phyloP scores from a whole-genome alignment of 2,113 vertebrate species.

The Abramis brama region DNA sequence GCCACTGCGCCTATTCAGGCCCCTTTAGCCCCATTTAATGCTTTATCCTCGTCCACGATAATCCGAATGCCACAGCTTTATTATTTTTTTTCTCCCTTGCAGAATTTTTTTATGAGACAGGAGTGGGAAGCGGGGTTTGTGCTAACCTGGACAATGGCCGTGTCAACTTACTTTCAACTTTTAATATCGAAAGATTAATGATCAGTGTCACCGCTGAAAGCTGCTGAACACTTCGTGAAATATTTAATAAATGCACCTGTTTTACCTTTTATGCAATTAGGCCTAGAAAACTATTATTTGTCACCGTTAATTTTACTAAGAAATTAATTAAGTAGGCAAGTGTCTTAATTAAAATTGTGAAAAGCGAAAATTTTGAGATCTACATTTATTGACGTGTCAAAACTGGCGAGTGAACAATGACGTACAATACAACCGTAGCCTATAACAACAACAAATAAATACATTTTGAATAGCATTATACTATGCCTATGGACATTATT shows the following conservation, averaged over 20 bases:
- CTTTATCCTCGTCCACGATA: constrained; percentile 76
- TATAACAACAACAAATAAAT: not conserved
- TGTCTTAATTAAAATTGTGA: not conserved
- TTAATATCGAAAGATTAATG: constrained; percentile 30
- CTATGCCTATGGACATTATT: not conserved
- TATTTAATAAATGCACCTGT: not conserved
- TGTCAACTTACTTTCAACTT: constrained; percentile 24
- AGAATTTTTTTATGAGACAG: constrained; percentile 42
- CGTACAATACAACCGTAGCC: too few relatives aligned
- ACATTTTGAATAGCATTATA: not conserved
- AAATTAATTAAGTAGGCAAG: not conserved
- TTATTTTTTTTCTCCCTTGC: constrained; percentile 55
- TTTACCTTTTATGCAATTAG: not conserved
- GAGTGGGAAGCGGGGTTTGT: constrained; percentile 26
- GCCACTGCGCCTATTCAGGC: constrained; percentile 79
- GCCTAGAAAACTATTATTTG: not conserved
- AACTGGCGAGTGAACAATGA: not conserved
- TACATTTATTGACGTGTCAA: not conserved
- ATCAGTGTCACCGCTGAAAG: not conserved
- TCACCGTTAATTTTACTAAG: not conserved
- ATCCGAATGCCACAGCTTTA: constrained; percentile 76
- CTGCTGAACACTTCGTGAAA: not conserved
- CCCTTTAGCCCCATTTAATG: constrained; percentile 76
- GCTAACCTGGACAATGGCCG: constrained; percentile 5
- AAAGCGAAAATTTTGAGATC: not conserved